phyloP scores from a whole-genome alignment of 2,888 invertebrate species.

The Nemotelus pantherinus region DNA sequence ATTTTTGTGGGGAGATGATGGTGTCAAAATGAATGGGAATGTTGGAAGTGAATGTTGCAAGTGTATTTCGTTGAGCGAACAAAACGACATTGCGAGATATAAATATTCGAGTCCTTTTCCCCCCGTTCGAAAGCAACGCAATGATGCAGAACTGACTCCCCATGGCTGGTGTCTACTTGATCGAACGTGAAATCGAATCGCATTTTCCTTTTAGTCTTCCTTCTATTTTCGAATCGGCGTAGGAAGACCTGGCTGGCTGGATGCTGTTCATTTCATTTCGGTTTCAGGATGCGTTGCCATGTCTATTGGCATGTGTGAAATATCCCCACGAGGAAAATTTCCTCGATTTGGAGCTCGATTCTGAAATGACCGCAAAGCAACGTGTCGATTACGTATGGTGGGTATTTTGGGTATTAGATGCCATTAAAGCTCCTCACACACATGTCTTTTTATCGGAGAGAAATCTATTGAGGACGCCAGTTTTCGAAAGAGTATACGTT shows the following conservation, averaged over 20 bases:
- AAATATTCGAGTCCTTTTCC: too few species aligned
- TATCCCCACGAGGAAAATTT: slow-evolving; percentile 10
- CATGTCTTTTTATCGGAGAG: not conserved
- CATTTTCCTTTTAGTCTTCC: too few species aligned
- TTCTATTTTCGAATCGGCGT: not conserved
- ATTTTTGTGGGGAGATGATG: not conserved
- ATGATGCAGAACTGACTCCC: too few species aligned
- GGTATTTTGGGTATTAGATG: slow-evolving; percentile 14
- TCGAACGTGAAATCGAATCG: too few species aligned
- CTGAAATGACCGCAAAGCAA: not conserved
- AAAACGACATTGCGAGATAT: too few species aligned
- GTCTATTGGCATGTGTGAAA: not conserved
- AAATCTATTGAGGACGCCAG: slow-evolving; percentile 14
- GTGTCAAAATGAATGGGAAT: too few species aligned
- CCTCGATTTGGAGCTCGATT: not conserved
- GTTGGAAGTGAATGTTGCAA: too few species aligned
- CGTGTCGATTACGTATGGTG: slow-evolving; percentile 6
- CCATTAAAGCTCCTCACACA: slow-evolving; percentile 9
- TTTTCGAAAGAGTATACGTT: slow-evolving; percentile 45
- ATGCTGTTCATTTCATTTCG: slow-evolving; percentile 46
- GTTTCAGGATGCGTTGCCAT: slow-evolving; percentile 5
- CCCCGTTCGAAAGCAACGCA: too few species aligned
- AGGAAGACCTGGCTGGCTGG: not conserved
- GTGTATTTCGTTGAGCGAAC: too few species aligned
- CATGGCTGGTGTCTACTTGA: not conserved